phyloP scores from a whole-genome alignment of 2,797 vertebrate species.

The Botia almorhae region DNA sequence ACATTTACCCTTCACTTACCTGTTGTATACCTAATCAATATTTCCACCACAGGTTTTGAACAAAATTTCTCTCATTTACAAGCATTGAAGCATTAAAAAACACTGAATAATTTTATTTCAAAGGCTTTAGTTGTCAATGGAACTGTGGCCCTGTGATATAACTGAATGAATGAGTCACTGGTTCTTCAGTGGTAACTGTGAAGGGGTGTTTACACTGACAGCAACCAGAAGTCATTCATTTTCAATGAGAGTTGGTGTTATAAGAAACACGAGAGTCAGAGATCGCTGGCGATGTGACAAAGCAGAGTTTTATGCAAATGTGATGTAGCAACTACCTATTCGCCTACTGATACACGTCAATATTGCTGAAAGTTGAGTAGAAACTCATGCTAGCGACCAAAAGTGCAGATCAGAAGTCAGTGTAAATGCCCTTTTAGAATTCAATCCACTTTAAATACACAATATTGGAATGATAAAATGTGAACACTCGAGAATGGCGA shows the following conservation, averaged over 20 bases:
- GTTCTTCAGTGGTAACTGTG: not conserved
- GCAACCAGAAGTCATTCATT: not conserved
- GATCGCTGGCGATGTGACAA: not conserved
- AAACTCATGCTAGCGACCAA: too few relatives aligned
- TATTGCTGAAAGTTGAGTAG: too few relatives aligned
- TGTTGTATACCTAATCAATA: slow-evolving; percentile 11
- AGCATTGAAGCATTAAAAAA: not conserved
- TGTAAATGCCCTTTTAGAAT: not conserved
- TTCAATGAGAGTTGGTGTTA: not conserved
- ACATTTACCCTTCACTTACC: not conserved
- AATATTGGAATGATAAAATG: not conserved
- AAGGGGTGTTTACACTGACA: not conserved
- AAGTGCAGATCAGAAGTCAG: too few relatives aligned
- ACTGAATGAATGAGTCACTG: slow-evolving; percentile 6
- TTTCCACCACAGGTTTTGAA: not conserved
- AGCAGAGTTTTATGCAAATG: not conserved
- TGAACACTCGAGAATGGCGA: not conserved
- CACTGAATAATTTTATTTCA: not conserved
- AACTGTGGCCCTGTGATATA: not conserved
- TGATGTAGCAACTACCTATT: not conserved
- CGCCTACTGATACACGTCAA: too few relatives aligned
- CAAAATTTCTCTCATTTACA: not conserved
- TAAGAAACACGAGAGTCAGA: not conserved
- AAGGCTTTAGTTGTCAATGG: not conserved
- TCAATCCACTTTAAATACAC: not conserved